Conservation (phyloP, 2,888 invertebrate genomes). For the Cotesia congregata region DNA sequence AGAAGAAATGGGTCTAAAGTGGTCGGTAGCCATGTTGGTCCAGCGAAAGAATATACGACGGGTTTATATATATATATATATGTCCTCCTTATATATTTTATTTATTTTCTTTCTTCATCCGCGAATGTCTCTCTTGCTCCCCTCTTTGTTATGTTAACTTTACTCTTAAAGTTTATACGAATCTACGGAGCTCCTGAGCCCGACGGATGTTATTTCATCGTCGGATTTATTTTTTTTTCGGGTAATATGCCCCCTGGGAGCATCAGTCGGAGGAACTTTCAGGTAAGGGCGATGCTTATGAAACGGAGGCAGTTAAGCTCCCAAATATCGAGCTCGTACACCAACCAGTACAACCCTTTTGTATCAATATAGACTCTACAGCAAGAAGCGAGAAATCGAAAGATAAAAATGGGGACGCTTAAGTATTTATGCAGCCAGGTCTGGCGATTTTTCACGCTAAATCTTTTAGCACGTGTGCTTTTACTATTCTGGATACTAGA, state of each 20-base stretch:
- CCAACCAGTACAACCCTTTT: too few relatives aligned
- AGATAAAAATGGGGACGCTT: slow-evolving; percentile 13
- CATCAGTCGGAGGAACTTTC: slow-evolving; percentile 27
- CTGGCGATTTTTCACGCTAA: slow-evolving; percentile 26
- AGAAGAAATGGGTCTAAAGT: slow-evolving; percentile 42
- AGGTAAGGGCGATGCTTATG: neutral
- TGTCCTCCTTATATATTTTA: neutral
- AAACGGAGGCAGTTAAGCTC: neutral
- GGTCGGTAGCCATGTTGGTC: slow-evolving; percentile 46
- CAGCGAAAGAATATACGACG: slow-evolving; percentile 33
- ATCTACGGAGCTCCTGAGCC: slow-evolving; percentile 43
- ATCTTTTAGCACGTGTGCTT: slow-evolving; percentile 23
- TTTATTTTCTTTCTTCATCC: slow-evolving; percentile 35
- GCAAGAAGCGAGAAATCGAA: slow-evolving; percentile 10
- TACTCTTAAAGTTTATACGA: slow-evolving; percentile 13
- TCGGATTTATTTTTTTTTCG: slow-evolving; percentile 30
- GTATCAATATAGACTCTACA: too few relatives aligned
- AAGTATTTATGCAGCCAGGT: slow-evolving; percentile 28
- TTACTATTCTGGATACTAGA: neutral
- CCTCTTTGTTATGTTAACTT: slow-evolving; percentile 22
- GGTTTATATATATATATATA: neutral
- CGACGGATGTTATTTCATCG: slow-evolving; percentile 47
- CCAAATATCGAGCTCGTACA: neutral
- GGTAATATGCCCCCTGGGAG: slow-evolving; percentile 29
- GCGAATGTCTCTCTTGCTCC: slow-evolving; percentile 41